Evolutionary conservation across 2,888 invertebrate genomes (phyloP).

Genomic region (Caenorhabditis macrosperma): DNA sequence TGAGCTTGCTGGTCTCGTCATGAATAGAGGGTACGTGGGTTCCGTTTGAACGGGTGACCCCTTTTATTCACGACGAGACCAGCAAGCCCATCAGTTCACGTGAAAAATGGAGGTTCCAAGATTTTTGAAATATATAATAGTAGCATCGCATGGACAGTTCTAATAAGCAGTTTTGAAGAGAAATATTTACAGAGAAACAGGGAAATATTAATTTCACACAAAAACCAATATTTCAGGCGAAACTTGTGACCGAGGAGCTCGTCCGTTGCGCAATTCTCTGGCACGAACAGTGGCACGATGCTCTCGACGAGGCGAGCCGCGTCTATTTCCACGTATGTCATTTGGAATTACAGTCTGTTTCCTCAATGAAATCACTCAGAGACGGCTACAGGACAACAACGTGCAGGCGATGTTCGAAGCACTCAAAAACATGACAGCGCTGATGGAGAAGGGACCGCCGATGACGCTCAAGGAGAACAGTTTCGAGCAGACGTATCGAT

Average conservation of each 20-base stretch:
- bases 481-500: constrained; percentile 93
- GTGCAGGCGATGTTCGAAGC: constrained; percentile 97
- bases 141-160: too few species aligned
- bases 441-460: constrained; percentile 91
- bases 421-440: constrained; percentile 92
- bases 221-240: constrained; percentile 36
- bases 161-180: too few species aligned
- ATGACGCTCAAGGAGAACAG: constrained; percentile 96
- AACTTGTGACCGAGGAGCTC: constrained; percentile 88
- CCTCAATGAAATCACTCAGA: constrained; percentile 34
- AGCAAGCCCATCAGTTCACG: too few species aligned
- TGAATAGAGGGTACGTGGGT: too few species aligned
- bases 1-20: too few species aligned
- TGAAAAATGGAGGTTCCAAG: too few species aligned
- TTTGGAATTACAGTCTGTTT: background rate
- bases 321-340: constrained; percentile 89
- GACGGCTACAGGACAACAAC: constrained; percentile 89
- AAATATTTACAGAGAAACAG: background rate
- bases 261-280: constrained; percentile 93
- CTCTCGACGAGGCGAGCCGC: constrained; percentile 83
- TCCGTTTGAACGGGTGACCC: too few species aligned
- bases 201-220: background rate
- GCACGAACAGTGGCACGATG: constrained; percentile 99
- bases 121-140: too few species aligned
- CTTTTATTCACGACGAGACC: too few species aligned